Conservation (phyloP, 2,888 invertebrate species). For the Tenthredo livida region DNA sequence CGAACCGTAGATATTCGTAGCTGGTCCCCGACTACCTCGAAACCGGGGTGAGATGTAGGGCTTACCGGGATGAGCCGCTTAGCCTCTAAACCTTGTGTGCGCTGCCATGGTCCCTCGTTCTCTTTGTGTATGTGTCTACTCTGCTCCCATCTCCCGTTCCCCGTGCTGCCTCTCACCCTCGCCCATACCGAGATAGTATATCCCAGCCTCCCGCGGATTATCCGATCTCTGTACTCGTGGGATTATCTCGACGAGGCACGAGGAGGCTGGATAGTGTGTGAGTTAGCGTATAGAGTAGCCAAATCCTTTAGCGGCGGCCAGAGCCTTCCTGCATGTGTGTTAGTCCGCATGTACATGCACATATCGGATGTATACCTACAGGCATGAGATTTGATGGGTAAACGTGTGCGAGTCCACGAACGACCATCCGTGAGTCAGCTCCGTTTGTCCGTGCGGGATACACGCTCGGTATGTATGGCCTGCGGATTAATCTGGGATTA, state of each 20-base stretch:
- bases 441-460: constrained; percentile 44
- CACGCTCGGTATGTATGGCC: constrained; percentile 60
- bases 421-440: constrained; percentile 46
- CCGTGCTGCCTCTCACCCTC: constrained; percentile 37
- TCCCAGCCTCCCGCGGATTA: constrained; percentile 69
- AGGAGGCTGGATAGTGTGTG: constrained; percentile 60
- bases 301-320: constrained; percentile 72
- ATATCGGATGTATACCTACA: constrained; percentile 21
- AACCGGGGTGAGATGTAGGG: constrained; percentile 74
- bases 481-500: constrained; percentile 76
- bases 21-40: constrained; percentile 56
- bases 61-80: constrained; percentile 77
- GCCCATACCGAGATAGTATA: constrained; percentile 45
- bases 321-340: constrained; percentile 47
- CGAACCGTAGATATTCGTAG: constrained; percentile 66
- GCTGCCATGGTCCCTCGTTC: constrained; percentile 65
- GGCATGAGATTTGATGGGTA: constrained; percentile 63
- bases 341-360: constrained; percentile 37
- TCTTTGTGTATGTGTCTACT: constrained; percentile 49
- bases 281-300: constrained; percentile 64
- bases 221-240: constrained; percentile 75
- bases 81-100: constrained; percentile 76
- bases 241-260: constrained; percentile 73
- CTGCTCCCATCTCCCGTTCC: constrained; percentile 24
- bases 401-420: constrained; percentile 53